A percentile compares a stretch with the other conserved stretches of the same genome.
These are phyloP conservation scores for Gila robusta DNA, from an alignment of 2,797 vertebrate genomes.

Conservation along the genomic window DNA sequence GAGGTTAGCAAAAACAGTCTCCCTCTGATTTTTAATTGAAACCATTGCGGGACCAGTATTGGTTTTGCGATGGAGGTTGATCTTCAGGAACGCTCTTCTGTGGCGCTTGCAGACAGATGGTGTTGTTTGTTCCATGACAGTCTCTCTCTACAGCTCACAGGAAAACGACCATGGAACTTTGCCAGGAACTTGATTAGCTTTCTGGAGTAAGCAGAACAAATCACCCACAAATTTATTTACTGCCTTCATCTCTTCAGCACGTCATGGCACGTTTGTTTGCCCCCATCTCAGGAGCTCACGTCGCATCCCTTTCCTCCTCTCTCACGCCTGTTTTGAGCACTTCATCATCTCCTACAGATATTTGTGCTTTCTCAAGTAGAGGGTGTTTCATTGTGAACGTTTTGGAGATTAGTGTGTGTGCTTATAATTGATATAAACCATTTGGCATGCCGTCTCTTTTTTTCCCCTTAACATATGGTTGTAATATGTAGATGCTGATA, in stretches of 20 bases:
- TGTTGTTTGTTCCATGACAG: constrained; percentile 70
- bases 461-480: constrained; percentile 68
- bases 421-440: constrained; percentile 73
- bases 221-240: constrained; percentile 66
- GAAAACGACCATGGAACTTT: constrained; percentile 54
- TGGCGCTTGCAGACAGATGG: constrained; percentile 72
- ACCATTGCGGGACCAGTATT: constrained; percentile 69
- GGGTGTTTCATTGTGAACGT: constrained; percentile 63
- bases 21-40: constrained; percentile 72
- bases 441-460: constrained; percentile 64
- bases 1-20: constrained; percentile 46
- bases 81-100: constrained; percentile 63
- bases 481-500: constrained; percentile 67
- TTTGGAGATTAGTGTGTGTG: constrained; percentile 61
- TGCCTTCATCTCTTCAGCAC: constrained; percentile 66
- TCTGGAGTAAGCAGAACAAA: constrained; percentile 63
- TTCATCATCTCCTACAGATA: constrained; percentile 63
- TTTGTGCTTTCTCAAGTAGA: constrained; percentile 65
- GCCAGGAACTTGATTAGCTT: constrained; percentile 60
- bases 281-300: constrained; percentile 48
- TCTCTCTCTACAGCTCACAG: constrained; percentile 11
- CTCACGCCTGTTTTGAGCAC: constrained; percentile 63
- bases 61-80: constrained; percentile 67
- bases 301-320: constrained; percentile 27
- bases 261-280: constrained; percentile 50